Evolutionary conservation across 2,888 invertebrate species (phyloP), one percentile per base, ranked within the genome.

Genomic region (Drosophila antonietae): DNA sequence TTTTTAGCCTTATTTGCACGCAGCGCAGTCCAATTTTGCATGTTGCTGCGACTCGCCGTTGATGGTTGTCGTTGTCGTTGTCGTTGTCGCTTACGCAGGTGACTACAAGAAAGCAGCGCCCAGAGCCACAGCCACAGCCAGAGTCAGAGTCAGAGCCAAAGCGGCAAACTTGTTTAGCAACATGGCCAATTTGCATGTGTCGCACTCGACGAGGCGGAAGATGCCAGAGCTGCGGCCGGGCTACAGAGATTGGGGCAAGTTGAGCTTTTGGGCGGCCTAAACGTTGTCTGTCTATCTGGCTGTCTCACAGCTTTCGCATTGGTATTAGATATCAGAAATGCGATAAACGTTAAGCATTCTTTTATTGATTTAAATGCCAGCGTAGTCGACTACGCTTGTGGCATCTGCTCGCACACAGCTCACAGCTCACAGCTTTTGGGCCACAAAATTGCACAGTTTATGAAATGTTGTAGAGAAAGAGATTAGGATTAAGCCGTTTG

Each of bases 111-210:
- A 80, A 76, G 77, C 80, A 80, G 65, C 66, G 69, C 73, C 69
- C 55, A 72, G 60, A 75, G 80, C 64, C 61, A 71, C 52, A 75
- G 63, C 63, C 20, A 23, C 1, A 18, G 43, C 6, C 43, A 10
- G 20, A 20, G 44, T 62, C 47, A 59, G 57, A 74, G 79, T 52
- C 63, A 66, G 59, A 74, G 80, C 59, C 64, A 67, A 60, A 44
- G 73, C 78, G 60, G 67, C 89, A 85, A 88, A 85, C 90, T 89
- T 88, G 86, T 89, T 88, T 88, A 69, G 88, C 85, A 84, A 84
- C 84, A 89, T 84, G 84, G 86, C 84, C 84, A 90, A 90, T 90
- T 86, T 90, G 88, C 89, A 89, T 84, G 84, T 84, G 84, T 84
- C 84, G 84, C 84, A 89, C 88, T 89, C 84, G 71, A 69, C 73